Percentiles rank a stretch among this genome's conserved stretches.
phyloP scores from a whole-genome alignment of 2,797 vertebrate species.

The Gymnocypris eckloni region DNA sequence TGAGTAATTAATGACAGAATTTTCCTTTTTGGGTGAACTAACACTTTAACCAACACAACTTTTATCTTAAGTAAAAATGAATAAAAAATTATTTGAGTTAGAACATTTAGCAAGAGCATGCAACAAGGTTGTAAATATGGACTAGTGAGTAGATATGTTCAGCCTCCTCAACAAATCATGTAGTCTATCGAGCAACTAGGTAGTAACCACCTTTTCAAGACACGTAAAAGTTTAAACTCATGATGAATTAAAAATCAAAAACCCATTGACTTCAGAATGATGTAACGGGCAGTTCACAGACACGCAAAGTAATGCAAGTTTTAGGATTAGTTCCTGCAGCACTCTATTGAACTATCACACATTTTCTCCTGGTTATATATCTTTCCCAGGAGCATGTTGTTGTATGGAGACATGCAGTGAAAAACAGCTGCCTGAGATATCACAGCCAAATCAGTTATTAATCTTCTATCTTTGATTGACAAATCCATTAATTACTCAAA shows the following conservation, averaged over 20 bases:
- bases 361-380: not conserved
- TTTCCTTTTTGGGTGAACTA: too few relatives aligned
- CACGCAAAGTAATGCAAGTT: not conserved
- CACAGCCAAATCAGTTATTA: slow-evolving; percentile 15
- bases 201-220: not conserved
- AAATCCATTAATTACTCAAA: slow-evolving; percentile 10
- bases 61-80: not conserved
- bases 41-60: not conserved
- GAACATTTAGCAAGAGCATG: not conserved
- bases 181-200: not conserved
- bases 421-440: slow-evolving; percentile 4
- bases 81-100: not conserved
- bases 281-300: not conserved
- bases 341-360: not conserved
- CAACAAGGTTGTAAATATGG: not conserved
- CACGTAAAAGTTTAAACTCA: not conserved
- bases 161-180: not conserved
- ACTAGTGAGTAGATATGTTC: not conserved
- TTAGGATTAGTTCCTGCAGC: not conserved
- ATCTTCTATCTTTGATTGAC: slow-evolving; percentile 1
- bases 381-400: not conserved
- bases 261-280: not conserved
- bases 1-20: too few relatives aligned
- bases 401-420: slow-evolving; percentile 4
- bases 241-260: not conserved